These are phyloP conservation scores for Holcopasites calliopsidis DNA, from an alignment of 1,140 invertebrate species.

Conservation along the genomic window DNA sequence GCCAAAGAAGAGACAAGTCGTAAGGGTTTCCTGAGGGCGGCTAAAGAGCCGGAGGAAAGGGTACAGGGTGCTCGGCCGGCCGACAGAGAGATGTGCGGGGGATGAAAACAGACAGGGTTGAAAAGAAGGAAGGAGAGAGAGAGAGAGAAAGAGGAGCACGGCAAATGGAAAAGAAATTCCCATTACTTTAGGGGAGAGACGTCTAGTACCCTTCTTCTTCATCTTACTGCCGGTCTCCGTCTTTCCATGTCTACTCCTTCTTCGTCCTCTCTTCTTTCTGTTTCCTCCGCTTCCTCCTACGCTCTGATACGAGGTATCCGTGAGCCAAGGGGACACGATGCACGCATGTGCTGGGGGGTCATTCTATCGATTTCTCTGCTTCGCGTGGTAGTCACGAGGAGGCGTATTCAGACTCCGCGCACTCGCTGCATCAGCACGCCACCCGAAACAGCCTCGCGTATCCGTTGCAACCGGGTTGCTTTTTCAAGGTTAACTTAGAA, in stretches of 20 bases:
- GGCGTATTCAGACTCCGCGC: constrained; percentile 61
- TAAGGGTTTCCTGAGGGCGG: constrained; percentile 31
- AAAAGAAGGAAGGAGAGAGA: constrained; percentile 22
- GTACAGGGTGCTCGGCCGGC: not conserved
- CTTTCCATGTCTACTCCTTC: constrained; percentile 27
- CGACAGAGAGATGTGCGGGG: not conserved
- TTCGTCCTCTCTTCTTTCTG: constrained; percentile 1
- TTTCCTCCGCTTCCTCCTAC: constrained; percentile 50
- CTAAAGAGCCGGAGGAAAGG: constrained; percentile 37
- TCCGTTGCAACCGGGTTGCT: constrained; percentile 72
- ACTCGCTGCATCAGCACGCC: constrained; percentile 63
- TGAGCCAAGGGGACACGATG: constrained; percentile 40
- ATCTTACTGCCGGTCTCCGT: constrained; percentile 27
- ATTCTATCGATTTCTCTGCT: constrained; percentile 74
- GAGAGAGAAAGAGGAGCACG: constrained; percentile 56
- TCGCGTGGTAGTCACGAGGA: constrained; percentile 60
- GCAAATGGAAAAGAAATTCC: constrained; percentile 72
- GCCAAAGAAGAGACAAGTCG: constrained; percentile 36
- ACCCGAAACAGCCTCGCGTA: constrained; percentile 78
- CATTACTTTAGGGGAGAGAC: constrained; percentile 69
- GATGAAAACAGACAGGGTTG: constrained; percentile 20
- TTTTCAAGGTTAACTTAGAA: constrained; percentile 77
- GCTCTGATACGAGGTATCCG: constrained; percentile 20
- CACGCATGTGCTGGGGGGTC: constrained; percentile 71
- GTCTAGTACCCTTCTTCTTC: constrained; percentile 66